Conservation (phyloP, 2,888 invertebrate genomes). For the Andrena hattorfiana region DNA sequence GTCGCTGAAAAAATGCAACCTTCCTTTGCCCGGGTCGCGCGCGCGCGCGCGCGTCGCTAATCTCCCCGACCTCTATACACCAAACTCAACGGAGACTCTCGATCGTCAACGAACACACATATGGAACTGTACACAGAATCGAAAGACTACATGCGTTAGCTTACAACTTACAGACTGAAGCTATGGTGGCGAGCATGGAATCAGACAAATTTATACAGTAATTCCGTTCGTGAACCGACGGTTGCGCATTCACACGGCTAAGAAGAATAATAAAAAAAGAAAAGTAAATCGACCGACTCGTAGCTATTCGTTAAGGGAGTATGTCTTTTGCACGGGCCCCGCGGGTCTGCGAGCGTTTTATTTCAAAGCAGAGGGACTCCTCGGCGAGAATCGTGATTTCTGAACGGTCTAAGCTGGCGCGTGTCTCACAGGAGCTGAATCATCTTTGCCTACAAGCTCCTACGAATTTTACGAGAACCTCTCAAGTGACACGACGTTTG, state of each 20-base stretch:
- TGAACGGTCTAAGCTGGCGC: background rate
- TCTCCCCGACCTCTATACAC: background rate
- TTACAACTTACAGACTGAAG: constrained; percentile 81
- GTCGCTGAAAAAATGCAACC: background rate
- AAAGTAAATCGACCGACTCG: constrained; percentile 5
- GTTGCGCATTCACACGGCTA: constrained; percentile 35
- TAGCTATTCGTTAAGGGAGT: background rate
- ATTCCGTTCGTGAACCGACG: constrained; percentile 66
- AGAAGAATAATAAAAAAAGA: background rate
- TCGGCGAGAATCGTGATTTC: background rate
- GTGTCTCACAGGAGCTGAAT: background rate
- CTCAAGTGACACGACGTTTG: background rate
- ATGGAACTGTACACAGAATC: constrained; percentile 49
- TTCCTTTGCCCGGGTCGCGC: background rate
- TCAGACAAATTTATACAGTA: constrained; percentile 77
- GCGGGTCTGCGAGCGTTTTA: background rate
- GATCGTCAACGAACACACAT: constrained; percentile 34
- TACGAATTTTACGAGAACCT: background rate
- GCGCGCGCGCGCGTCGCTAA: background rate
- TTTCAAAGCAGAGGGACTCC: background rate
- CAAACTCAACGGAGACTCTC: constrained; percentile 28
- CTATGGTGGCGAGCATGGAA: constrained; percentile 81
- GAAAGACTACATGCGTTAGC: constrained; percentile 76
- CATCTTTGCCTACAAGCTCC: background rate
- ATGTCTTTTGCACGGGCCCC: background rate